Base-by-base conservation (phyloP, 2,113 vertebrate genomes). In the Leptosomus discolor region DNA sequence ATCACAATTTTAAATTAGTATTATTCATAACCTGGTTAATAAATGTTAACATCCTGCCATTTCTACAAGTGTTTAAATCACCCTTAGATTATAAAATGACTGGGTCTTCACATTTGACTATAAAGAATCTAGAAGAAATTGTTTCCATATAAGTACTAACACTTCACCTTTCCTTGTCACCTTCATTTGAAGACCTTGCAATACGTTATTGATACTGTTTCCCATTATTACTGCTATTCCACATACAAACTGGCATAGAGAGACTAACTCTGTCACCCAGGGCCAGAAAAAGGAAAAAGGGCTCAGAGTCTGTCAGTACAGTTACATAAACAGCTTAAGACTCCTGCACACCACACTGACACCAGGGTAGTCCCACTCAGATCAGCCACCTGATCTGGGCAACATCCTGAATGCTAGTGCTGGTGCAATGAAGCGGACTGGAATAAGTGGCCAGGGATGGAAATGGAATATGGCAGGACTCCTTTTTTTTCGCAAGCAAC, bases 291-390 rank as follows among this genome's bases (percentile, higher is more conserved):
- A 73, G 30, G 39, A 83, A 73, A 36, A 34, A 43, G 53, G 87
- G 41, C 68, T 77, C 2, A 1, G 15, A 37, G 57, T 41, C 76
- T 32, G 26, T 43, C 43, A 23, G 26, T 12, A 36, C 30, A 37
- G 67, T 12, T 46, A 26, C 27, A 56, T 3, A 71, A 91, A 58
- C 12, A 68, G 29, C 37, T 46, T 43, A 53, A 68, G 57, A 68
- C 3, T 4, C 34, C 39, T 50, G 12, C 1, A 2, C 22, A 32
- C 17, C 26, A 4, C 41, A 16, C 9, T 29, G 39, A 57, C 68
- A 70, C 8, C 19, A 18, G 23, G 16, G 48, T 14, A 61, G 54
- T 29, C 50, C 54, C 23, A 27, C 36, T 77, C 0, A 0, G n/a
- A 43, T 51, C 71, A 63, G 46, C 22, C 53, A 43, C 34, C n/a